A percentile compares a stretch with the other conserved stretches of the same genome.
Evolutionary conservation across 2,888 invertebrate species (phyloP).

Genomic region (Lamproptera curius): DNA sequence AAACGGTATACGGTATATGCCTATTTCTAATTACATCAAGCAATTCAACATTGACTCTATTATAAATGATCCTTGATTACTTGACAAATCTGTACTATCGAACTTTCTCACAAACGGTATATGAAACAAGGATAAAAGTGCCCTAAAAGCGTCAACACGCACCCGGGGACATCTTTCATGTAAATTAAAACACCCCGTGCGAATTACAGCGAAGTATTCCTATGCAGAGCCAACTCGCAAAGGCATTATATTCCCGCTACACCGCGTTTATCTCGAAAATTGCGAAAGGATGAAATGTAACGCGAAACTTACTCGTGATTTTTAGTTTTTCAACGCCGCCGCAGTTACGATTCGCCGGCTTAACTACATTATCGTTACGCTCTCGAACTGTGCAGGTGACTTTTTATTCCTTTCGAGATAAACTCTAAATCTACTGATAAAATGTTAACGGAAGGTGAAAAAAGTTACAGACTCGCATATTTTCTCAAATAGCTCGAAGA

Average conservation of each 20-base stretch:
- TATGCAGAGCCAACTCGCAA: slow-evolving; percentile 33
- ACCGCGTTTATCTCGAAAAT: slow-evolving; percentile 46
- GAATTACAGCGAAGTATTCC: slow-evolving; percentile 32
- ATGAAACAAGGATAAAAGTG: slow-evolving; percentile 48
- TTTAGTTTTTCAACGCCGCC: neutral
- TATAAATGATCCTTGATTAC: too few species aligned
- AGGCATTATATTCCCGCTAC: slow-evolving; percentile 42
- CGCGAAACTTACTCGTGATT: slow-evolving; percentile 39
- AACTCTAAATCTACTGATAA: too few species aligned
- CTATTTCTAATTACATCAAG: too few species aligned
- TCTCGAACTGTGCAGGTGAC: neutral
- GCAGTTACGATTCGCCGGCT: neutral
- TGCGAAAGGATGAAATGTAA: slow-evolving; percentile 44
- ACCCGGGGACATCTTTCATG: slow-evolving; percentile 42
- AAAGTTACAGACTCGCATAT: too few species aligned
- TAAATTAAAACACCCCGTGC: slow-evolving; percentile 43
- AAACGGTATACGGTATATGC: too few species aligned
- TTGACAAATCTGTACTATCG: neutral
- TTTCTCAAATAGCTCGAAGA: too few species aligned
- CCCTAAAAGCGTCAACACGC: slow-evolving; percentile 44
- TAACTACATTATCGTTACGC: neutral
- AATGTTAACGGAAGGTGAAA: too few species aligned
- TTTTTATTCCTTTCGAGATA: neutral
- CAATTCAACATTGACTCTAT: too few species aligned
- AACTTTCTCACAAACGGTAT: slow-evolving; percentile 34